Evolutionary conservation across 2,797 vertebrate genomes (phyloP).

Genomic region (Bufotes viridis): DNA sequence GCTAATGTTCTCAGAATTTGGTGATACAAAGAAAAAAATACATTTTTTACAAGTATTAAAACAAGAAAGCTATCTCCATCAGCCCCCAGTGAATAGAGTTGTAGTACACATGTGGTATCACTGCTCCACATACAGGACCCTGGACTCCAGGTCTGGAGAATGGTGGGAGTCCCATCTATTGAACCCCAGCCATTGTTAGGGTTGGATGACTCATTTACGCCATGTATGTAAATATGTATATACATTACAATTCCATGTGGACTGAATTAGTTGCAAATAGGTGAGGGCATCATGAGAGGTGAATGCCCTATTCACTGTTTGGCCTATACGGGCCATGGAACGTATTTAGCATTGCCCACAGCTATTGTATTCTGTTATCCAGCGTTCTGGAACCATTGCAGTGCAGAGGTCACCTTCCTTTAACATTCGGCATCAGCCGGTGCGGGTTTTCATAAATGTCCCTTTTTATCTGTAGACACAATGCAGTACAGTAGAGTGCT

Average conservation of each 20-base stretch:
- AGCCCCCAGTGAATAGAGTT: no score
- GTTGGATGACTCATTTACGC: no score
- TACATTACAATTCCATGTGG: no score
- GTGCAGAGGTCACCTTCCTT: background rate
- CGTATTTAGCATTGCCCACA: background rate
- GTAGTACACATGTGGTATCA: no score
- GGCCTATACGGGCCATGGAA: background rate
- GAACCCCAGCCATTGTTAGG: no score
- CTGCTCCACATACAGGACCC: no score
- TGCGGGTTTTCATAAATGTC: background rate
- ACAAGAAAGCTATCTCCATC: no score
- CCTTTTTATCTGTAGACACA: conserved; percentile 9
- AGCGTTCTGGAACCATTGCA: background rate
- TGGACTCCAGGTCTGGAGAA: no score
- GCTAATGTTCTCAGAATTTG: no score
- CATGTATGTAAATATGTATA: background rate
- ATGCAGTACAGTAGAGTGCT: conserved; percentile 22
- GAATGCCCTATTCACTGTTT: background rate
- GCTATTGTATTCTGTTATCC: background rate
- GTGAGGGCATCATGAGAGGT: background rate
- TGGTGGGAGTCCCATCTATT: no score
- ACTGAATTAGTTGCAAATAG: background rate
- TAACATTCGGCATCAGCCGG: background rate
- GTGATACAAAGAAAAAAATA: no score
- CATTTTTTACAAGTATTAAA: no score